phyloP scores from a whole-genome alignment of 1,140 invertebrate species.

The Halesus radiatus region DNA sequence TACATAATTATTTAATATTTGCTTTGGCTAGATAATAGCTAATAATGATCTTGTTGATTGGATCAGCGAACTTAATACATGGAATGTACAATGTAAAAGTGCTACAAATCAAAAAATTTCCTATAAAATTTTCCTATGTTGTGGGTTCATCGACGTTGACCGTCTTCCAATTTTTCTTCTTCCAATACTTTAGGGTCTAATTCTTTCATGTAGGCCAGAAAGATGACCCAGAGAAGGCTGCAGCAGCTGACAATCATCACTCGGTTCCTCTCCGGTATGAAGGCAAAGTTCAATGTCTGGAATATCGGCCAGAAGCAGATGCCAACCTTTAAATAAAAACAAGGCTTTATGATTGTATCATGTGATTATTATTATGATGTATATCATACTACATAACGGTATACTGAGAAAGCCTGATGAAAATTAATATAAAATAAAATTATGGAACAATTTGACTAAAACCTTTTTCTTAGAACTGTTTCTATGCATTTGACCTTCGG shows the following conservation, averaged over 20 bases:
- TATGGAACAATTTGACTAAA: too few relatives aligned
- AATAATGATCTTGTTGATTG: too few relatives aligned
- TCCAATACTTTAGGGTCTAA: conserved; percentile 69
- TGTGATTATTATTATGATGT: too few relatives aligned
- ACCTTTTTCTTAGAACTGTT: too few relatives aligned
- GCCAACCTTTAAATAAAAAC: conserved; percentile 74
- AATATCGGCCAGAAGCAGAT: conserved; percentile 85
- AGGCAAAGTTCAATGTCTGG: conserved; percentile 86
- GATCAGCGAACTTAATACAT: background rate
- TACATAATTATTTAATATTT: too few relatives aligned
- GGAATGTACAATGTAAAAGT: conserved; percentile 30
- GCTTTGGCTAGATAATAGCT: too few relatives aligned
- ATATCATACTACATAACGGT: too few relatives aligned
- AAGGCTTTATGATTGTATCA: background rate
- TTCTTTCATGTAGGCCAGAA: conserved; percentile 89
- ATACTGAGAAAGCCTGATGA: too few relatives aligned
- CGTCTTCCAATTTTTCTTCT: conserved; percentile 17
- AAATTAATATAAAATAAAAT: background rate
- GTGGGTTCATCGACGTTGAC: too few relatives aligned
- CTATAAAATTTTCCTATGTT: background rate
- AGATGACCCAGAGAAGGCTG: conserved; percentile 88
- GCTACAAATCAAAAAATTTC: conserved; percentile 15
- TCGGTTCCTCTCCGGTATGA: conserved; percentile 83
- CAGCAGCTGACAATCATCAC: conserved; percentile 87
- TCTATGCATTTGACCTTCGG: too few relatives aligned